Conservation (phyloP, 2,797 vertebrate genomes). For the Parauchenoglanis punctatus region DNA sequence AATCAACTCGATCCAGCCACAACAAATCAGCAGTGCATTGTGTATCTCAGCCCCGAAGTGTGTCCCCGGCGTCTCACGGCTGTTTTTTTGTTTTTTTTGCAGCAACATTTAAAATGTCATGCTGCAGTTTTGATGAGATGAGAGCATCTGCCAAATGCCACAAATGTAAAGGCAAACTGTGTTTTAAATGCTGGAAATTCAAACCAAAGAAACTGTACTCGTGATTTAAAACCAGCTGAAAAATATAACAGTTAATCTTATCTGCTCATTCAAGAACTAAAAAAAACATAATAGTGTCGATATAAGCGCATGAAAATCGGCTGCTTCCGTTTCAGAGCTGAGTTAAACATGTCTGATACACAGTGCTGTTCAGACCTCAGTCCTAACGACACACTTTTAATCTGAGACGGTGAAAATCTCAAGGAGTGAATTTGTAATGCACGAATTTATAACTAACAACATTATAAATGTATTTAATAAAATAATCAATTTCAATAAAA, state of each 20-base stretch:
- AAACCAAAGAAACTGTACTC: background rate
- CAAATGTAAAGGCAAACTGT: background rate
- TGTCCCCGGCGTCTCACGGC: background rate
- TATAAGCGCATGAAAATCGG: background rate
- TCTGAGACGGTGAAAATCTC: too few relatives aligned
- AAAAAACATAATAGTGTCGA: background rate
- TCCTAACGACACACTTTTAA: background rate
- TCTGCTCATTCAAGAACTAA: background rate
- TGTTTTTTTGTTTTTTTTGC: background rate
- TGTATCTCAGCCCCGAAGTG: background rate
- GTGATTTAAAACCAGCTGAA: background rate
- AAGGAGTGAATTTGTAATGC: too few relatives aligned
- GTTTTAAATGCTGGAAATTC: background rate
- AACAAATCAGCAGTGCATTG: slow-evolving; percentile 37
- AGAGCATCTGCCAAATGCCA: background rate
- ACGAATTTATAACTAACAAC: too few relatives aligned
- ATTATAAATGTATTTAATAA: too few relatives aligned
- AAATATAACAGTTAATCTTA: background rate
- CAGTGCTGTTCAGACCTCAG: background rate
- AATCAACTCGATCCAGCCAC: slow-evolving; percentile 38
- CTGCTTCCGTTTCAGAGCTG: background rate
- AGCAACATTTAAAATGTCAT: slow-evolving; percentile 1
- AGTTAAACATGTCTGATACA: background rate
- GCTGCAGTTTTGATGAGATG: background rate
- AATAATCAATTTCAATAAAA: background rate